phyloP scores from a whole-genome alignment of 2,797 vertebrate species.

The Lemur catta region DNA sequence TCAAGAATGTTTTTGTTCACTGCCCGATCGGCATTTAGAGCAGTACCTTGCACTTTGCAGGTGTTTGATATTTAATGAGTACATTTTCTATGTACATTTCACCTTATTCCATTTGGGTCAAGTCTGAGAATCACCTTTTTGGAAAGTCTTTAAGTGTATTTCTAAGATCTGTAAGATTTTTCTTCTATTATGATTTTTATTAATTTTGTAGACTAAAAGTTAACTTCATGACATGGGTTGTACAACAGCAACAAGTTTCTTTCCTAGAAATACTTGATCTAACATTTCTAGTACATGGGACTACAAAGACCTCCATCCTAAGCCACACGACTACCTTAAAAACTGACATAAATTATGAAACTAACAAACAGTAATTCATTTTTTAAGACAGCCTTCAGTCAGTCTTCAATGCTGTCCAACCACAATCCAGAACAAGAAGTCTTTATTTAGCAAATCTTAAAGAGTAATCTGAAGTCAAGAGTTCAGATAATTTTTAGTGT shows the following conservation, averaged over 20 bases:
- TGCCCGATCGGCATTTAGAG: not conserved
- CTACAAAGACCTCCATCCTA: not conserved
- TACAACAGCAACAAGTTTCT: not conserved
- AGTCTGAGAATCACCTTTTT: not conserved
- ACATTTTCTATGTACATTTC: not conserved
- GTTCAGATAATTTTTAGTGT: not conserved
- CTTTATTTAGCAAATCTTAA: not conserved
- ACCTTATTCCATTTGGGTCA: not conserved
- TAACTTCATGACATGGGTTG: not conserved
- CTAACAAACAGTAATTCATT: not conserved
- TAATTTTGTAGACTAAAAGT: not conserved
- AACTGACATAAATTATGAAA: not conserved
- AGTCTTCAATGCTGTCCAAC: not conserved
- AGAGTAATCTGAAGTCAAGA: not conserved
- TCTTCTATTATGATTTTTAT: not conserved
- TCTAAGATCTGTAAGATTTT: not conserved
- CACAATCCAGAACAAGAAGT: not conserved
- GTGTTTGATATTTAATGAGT: not conserved
- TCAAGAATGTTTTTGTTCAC: not conserved
- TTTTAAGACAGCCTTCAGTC: not conserved
- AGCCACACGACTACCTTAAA: not conserved
- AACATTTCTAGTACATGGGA: not conserved
- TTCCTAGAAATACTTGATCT: not conserved
- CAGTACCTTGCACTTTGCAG: not conserved
- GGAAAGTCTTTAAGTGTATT: not conserved